phyloP scores from a whole-genome alignment of 2,113 vertebrate species.

The Narcine bancroftii region DNA sequence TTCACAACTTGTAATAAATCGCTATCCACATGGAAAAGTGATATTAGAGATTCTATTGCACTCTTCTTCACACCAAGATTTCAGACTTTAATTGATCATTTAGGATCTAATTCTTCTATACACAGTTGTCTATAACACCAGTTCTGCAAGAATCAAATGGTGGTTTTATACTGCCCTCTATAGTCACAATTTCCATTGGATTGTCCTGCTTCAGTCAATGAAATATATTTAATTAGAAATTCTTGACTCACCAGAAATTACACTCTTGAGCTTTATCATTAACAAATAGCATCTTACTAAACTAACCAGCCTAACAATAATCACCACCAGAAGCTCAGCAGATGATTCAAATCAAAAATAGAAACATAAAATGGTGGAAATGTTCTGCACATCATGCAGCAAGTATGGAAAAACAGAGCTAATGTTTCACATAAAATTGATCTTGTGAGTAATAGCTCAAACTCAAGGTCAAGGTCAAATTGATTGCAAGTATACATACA shows the following conservation, averaged over 20 bases:
- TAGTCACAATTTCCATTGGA: neutral
- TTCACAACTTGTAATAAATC: neutral
- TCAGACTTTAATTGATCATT: neutral
- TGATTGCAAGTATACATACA: too few relatives aligned
- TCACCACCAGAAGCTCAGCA: neutral
- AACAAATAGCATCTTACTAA: neutral
- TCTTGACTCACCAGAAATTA: neutral
- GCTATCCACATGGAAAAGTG: neutral
- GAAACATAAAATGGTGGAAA: too few relatives aligned
- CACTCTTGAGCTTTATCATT: neutral
- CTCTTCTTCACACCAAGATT: neutral
- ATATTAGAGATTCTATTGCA: neutral
- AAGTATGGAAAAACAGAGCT: too few relatives aligned
- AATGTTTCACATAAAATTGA: too few relatives aligned
- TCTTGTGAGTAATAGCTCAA: too few relatives aligned
- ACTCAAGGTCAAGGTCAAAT: too few relatives aligned
- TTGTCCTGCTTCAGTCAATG: neutral
- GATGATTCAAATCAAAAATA: too few relatives aligned
- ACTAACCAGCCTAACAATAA: neutral
- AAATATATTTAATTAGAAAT: too few relatives aligned
- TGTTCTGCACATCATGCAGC: too few relatives aligned
- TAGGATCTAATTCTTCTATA: neutral
- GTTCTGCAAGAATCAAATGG: neutral
- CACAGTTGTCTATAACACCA: neutral
- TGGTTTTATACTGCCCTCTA: slow-evolving; percentile 25